These are phyloP conservation scores for Hipparchia semele DNA, from an alignment of 2,888 invertebrate genomes.

Conservation along the genomic window DNA sequence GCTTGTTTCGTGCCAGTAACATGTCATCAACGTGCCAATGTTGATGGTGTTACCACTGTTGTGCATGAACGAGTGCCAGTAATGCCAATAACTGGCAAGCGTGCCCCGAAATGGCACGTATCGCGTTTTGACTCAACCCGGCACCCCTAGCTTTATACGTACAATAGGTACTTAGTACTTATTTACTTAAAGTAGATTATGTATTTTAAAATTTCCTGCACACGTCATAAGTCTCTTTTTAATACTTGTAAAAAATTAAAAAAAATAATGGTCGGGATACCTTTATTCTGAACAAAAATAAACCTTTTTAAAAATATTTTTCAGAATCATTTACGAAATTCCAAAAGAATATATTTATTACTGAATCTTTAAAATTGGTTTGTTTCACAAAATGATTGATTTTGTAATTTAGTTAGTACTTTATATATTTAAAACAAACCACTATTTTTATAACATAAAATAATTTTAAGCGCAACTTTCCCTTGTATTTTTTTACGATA, in stretches of 20 bases:
- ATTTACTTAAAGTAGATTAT: slow-evolving; percentile 7
- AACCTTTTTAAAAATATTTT: not conserved
- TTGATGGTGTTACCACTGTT: not conserved
- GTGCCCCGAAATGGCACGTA: slow-evolving; percentile 3
- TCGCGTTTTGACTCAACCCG: slow-evolving; percentile 5
- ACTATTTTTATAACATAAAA: not conserved
- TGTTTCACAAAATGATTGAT: not conserved
- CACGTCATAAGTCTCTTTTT: slow-evolving; percentile 13
- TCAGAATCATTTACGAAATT: no score
- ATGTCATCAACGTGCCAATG: no score
- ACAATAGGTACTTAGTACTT: slow-evolving; percentile 4
- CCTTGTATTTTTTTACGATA: not conserved
- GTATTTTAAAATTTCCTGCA: slow-evolving; percentile 2
- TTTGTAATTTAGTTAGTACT: not conserved
- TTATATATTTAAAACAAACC: not conserved
- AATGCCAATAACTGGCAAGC: not conserved
- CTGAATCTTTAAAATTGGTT: no score
- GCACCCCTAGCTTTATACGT: slow-evolving; percentile 16
- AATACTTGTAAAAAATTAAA: not conserved
- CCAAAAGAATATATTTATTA: no score
- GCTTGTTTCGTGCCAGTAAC: no score
- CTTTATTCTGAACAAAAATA: not conserved
- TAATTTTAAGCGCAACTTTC: not conserved
- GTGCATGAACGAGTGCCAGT: not conserved
- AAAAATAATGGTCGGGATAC: not conserved